Evolutionary conservation across 2,113 vertebrate genomes (phyloP).

Genomic region (Felis catus): DNA sequence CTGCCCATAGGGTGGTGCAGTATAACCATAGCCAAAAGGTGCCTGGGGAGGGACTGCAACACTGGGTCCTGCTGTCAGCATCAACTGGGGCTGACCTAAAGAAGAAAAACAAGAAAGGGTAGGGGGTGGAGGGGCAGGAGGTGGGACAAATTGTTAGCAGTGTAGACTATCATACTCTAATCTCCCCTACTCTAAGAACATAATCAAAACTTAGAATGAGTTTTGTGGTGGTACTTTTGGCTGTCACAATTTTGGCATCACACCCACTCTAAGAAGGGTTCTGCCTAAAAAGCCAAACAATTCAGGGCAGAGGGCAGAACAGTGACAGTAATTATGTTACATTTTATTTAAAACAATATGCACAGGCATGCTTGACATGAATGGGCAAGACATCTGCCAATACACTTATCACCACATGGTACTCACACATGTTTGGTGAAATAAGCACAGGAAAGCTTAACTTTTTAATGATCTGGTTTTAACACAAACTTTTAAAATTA

Average conservation of each 20-base stretch:
- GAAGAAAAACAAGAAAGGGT: background rate
- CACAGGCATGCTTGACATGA: background rate
- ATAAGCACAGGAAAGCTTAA: slow-evolving; percentile 20
- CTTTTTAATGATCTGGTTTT: background rate
- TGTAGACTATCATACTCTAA: background rate
- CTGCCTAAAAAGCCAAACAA: slow-evolving; percentile 32
- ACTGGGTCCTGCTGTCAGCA: slow-evolving; percentile 98
- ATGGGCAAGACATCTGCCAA: background rate
- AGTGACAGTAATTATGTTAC: background rate
- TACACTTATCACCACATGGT: background rate
- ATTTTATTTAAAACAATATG: background rate
- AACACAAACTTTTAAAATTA: background rate
- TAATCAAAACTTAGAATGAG: background rate
- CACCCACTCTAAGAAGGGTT: background rate
- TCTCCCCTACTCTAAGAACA: background rate
- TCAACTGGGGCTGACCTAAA: slow-evolving; percentile 96
- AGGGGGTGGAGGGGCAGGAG: background rate
- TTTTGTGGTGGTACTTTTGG: background rate
- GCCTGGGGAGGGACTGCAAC: slow-evolving; percentile 95
- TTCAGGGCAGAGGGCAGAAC: slow-evolving; percentile 17
- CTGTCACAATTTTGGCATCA: background rate
- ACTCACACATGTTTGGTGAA: background rate
- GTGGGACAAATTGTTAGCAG: slow-evolving; percentile 24
- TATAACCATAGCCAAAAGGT: slow-evolving; percentile 96
- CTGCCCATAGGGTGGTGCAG: slow-evolving; percentile 93